phyloP scores from a whole-genome alignment of 2,113 vertebrate genomes.

The Turdus rufiventris region DNA sequence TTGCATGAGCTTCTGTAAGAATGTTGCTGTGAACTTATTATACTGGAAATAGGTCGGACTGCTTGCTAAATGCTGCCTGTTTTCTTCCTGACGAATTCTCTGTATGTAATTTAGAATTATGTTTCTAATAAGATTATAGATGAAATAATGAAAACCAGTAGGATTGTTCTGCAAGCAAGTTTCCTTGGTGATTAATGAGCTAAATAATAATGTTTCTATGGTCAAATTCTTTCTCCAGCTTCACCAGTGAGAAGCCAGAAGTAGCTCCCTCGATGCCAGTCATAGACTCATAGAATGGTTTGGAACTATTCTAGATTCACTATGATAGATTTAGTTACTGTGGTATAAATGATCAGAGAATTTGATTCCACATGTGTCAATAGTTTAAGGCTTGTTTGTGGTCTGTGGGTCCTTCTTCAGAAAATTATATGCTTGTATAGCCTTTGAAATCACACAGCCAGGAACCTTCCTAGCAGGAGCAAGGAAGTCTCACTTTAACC shows the following conservation, averaged over 20 bases:
- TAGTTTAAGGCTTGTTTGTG: slow-evolving; percentile 18
- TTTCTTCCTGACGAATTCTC: slow-evolving; percentile 1
- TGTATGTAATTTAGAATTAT: not conserved
- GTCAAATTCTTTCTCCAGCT: not conserved
- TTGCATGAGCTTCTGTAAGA: not conserved
- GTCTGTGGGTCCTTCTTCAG: not conserved
- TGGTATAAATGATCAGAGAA: not conserved
- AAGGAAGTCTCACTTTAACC: not conserved
- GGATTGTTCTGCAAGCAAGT: not conserved
- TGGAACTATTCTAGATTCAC: not conserved
- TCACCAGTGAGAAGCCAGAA: not conserved
- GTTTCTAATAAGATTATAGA: slow-evolving; percentile 47
- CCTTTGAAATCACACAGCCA: not conserved
- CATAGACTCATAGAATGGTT: not conserved
- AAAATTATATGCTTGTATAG: not conserved
- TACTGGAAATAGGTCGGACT: not conserved
- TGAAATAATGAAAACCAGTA: not conserved
- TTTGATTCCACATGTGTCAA: slow-evolving; percentile 22
- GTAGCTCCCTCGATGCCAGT: not conserved
- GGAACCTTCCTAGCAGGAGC: not conserved
- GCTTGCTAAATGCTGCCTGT: not conserved
- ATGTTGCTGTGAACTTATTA: slow-evolving; percentile 32
- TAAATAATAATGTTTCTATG: slow-evolving; percentile 36
- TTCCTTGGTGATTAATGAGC: slow-evolving; percentile 33
- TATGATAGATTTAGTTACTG: not conserved